A percentile compares a stretch with the other conserved stretches of the same genome.
phyloP scores from a whole-genome alignment of 2,888 invertebrate species.

The Dasysyrphus albostriatus region DNA sequence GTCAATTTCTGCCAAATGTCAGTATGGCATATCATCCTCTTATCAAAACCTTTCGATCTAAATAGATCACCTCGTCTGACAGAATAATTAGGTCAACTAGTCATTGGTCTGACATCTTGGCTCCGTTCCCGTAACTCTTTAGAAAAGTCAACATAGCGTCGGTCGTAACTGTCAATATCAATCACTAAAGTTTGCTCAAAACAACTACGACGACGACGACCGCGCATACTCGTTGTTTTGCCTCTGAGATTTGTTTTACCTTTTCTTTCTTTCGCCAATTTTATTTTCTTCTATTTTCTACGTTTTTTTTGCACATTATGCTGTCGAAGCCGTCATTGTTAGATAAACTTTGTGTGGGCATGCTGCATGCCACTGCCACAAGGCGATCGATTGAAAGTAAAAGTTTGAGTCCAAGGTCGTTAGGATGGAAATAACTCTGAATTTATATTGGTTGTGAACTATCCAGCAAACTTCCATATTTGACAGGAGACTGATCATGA shows the following conservation, averaged over 20 bases:
- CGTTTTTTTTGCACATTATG: slow-evolving; percentile 35
- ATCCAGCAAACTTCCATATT: slow-evolving; percentile 33
- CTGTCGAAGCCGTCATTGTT: slow-evolving; percentile 37
- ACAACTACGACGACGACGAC: not conserved
- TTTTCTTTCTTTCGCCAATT: slow-evolving; percentile 62
- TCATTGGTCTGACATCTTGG: slow-evolving; percentile 56
- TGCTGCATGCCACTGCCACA: slow-evolving; percentile 32
- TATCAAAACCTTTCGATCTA: slow-evolving; percentile 37
- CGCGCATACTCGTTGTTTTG: slow-evolving; percentile 41
- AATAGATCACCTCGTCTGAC: slow-evolving; percentile 41
- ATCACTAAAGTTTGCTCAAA: slow-evolving; percentile 33
- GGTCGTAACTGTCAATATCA: slow-evolving; percentile 59
- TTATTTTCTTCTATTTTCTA: slow-evolving; percentile 33
- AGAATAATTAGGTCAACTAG: slow-evolving; percentile 61
- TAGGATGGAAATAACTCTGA: slow-evolving; percentile 26
- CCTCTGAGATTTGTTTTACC: slow-evolving; percentile 38
- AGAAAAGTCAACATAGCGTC: slow-evolving; percentile 29
- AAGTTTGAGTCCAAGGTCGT: slow-evolving; percentile 75
- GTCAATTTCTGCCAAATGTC: not conserved
- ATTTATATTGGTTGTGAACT: slow-evolving; percentile 13
- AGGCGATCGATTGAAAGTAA: slow-evolving; percentile 66
- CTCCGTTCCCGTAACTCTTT: slow-evolving; percentile 50
- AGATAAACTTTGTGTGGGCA: slow-evolving; percentile 55
- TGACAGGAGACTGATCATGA: slow-evolving; percentile 48
- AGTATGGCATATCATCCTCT: slow-evolving; percentile 2